Evolutionary conservation across 2,888 invertebrate genomes (phyloP), one percentile per base, ranked within the genome.

Genomic region (Lacanobia wlatinum): DNA sequence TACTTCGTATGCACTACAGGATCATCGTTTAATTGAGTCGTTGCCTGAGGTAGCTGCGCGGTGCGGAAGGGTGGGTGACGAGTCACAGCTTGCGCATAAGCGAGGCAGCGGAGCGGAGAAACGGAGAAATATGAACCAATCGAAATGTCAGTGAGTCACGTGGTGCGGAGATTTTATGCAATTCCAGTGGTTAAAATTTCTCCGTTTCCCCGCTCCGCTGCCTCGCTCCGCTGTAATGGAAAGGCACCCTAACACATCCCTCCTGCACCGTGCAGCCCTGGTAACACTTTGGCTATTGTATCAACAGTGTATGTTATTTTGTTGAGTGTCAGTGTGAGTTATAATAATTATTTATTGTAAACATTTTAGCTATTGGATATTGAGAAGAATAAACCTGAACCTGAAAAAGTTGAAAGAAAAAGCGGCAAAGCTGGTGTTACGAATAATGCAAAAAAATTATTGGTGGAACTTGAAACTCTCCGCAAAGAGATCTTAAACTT

Each of bases 371-470:
- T 58, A 16, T 34, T 80, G 23, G 53, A 65, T 18, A 67, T 64
- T 61, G 83, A 80, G 40, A 74, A 61, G 52, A 65, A 56, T 43
- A 55, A 52, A 53, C n/a, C 21, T 34, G 70, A 81, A 58, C 10
- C 62, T 14, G 8, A 89, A 34, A 88, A 89, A 80, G 72, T 85
- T 73, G 92, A 93, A 82, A 91, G 86, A 21, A 85, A 89, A 65
- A 90, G 87, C 46, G 50, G 34, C 12, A 73, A 76, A 77, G 60
- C 63, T 28, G 84, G 68, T 74, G 40, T 63, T 2, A 87, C 83
- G 48, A 85, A 85, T 60, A 55, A 66, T 73, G 85, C 86, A 55
- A 90, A 88, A 66, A 89, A 84, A 43, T 46, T 78, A 18, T 12
- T 76, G 40, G 1, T 38, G 50, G 75, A 80, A 59, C 7, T 62